These are phyloP conservation scores for Ariopsis seemanni DNA, from an alignment of 2,113 vertebrate genomes.

Conservation along the genomic window DNA sequence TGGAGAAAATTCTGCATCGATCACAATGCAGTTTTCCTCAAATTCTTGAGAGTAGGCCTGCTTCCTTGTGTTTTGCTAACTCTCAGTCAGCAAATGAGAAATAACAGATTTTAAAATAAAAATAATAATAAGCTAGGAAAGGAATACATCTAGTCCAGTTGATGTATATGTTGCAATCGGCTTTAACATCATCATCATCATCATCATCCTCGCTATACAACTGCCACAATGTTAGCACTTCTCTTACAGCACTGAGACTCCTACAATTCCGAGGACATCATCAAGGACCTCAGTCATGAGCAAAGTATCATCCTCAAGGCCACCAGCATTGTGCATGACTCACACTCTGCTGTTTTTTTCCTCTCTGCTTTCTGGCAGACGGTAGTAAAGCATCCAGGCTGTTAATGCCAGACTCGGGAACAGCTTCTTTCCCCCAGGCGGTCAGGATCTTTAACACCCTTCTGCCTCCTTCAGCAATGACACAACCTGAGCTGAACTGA, in stretches of 20 bases:
- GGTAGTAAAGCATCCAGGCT: slow-evolving; percentile 3
- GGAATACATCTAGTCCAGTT: not conserved
- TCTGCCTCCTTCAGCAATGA: not conserved
- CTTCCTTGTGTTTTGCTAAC: slow-evolving; percentile 16
- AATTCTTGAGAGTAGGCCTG: not conserved
- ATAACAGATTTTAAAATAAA: not conserved
- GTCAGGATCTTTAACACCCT: not conserved
- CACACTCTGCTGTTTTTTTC: not conserved
- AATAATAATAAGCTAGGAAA: slow-evolving; percentile 2
- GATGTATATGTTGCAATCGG: not conserved
- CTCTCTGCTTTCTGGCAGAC: not conserved
- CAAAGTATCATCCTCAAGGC: not conserved
- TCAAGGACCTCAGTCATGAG: not conserved
- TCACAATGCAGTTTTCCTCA: slow-evolving; percentile 11
- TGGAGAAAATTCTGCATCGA: slow-evolving; percentile 21
- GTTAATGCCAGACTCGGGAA: not conserved
- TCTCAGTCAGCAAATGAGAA: slow-evolving; percentile 22
- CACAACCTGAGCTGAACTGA: not conserved
- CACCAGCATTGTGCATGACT: not conserved
- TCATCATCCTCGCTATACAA: not conserved
- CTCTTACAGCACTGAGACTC: not conserved
- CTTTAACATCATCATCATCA: not conserved
- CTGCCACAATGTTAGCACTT: not conserved
- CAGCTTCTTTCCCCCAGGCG: not conserved
- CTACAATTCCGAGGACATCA: not conserved